Conservation (phyloP, 2,797 vertebrate genomes). For the Otolemur crassicaudatus region DNA sequence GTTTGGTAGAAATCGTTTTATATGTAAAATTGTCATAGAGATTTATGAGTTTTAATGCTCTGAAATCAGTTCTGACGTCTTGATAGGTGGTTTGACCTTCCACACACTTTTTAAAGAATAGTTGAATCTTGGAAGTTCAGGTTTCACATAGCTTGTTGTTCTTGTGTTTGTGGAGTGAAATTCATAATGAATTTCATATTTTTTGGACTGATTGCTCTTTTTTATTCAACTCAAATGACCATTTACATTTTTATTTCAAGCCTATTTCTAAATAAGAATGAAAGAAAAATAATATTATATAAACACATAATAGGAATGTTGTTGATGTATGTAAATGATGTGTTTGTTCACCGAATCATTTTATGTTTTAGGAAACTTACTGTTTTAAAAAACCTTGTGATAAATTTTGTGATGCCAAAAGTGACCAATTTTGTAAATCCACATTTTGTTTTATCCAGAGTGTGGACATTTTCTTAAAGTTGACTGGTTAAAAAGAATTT, state of each 20-base stretch:
- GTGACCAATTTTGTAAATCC: neutral
- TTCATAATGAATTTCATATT: neutral
- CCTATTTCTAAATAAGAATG: neutral
- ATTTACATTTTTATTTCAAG: neutral
- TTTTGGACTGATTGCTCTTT: conserved; percentile 7
- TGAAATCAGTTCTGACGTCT: neutral
- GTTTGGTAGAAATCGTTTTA: neutral
- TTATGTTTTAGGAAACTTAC: neutral
- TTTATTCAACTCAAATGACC: neutral
- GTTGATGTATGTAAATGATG: neutral
- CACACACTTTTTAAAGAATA: neutral
- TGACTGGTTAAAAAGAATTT: neutral
- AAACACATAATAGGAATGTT: neutral
- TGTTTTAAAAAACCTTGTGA: neutral
- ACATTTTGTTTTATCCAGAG: neutral
- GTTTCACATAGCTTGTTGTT: neutral
- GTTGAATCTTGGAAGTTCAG: neutral
- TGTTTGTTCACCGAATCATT: neutral
- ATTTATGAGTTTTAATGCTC: neutral
- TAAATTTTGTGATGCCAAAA: neutral
- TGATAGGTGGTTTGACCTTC: neutral
- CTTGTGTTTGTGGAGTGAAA: neutral
- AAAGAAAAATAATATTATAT: neutral
- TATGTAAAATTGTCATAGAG: neutral
- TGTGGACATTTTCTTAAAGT: neutral